A percentile compares a stretch with the other conserved stretches of the same genome.
Evolutionary conservation across 2,113 vertebrate species (phyloP).

Genomic region (Lampris incognitus): DNA sequence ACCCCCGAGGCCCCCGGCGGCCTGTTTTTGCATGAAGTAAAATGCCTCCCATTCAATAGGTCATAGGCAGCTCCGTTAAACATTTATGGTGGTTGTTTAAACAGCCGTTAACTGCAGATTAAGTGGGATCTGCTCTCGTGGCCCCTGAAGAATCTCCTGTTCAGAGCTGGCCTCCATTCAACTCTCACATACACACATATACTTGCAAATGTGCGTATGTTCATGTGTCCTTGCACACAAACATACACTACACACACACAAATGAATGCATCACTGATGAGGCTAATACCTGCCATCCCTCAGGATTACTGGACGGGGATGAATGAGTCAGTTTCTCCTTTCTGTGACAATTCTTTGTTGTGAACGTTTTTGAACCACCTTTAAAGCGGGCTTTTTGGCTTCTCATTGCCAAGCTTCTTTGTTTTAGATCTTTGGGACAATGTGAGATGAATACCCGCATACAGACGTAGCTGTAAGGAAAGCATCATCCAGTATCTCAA

Average conservation of each 20-base stretch:
- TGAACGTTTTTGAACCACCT: too few relatives aligned
- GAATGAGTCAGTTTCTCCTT: too few relatives aligned
- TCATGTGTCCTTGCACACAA: slow-evolving; percentile 10
- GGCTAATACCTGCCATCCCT: slow-evolving; percentile 1
- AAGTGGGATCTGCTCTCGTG: slow-evolving; percentile 69
- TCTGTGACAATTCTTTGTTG: too few relatives aligned
- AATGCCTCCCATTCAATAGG: slow-evolving; percentile 77
- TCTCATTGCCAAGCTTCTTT: too few relatives aligned
- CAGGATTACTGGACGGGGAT: too few relatives aligned
- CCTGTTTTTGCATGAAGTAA: slow-evolving; percentile 76
- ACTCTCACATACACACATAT: background rate
- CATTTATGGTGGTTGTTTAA: slow-evolving; percentile 81
- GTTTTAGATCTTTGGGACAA: too few relatives aligned
- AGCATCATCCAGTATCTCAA: too few relatives aligned
- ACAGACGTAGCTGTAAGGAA: too few relatives aligned
- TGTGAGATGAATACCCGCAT: too few relatives aligned
- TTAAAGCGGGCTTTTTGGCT: too few relatives aligned
- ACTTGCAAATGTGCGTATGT: background rate
- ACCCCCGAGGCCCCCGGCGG: slow-evolving; percentile 59
- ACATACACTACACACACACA: slow-evolving; percentile 9
- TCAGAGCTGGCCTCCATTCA: slow-evolving; percentile 28
- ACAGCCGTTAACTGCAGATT: slow-evolving; percentile 81
- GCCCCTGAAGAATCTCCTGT: slow-evolving; percentile 55
- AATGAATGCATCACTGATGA: slow-evolving; percentile 10
- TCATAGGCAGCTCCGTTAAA: slow-evolving; percentile 62